These are phyloP conservation scores for Bombus impatiens DNA, from an alignment of 1,140 invertebrate genomes.

Conservation along the genomic window DNA sequence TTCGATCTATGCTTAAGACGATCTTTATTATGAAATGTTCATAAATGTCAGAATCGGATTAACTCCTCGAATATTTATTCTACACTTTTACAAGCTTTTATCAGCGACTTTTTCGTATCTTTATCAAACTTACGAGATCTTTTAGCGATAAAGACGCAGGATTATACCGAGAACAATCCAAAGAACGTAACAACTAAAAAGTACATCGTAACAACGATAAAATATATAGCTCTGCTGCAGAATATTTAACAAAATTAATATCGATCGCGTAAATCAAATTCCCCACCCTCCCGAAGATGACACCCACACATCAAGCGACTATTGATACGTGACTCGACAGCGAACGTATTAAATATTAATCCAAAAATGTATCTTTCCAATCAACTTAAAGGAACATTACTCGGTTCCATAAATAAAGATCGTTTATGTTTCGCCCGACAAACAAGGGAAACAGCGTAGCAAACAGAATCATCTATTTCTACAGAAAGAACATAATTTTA, in stretches of 20 bases:
- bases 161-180: too few species aligned
- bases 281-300: not conserved
- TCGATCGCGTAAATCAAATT: not conserved
- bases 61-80: too few species aligned
- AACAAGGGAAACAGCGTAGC: not conserved
- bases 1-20: too few species aligned
- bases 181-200: not conserved
- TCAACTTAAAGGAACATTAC: not conserved
- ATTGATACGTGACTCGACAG: not conserved
- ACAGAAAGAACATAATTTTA: conserved; percentile 35
- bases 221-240: not conserved
- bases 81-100: too few species aligned
- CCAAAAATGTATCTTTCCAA: not conserved
- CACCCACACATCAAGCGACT: not conserved
- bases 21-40: too few species aligned
- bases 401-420: not conserved
- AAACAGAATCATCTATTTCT: not conserved
- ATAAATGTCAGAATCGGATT: too few species aligned
- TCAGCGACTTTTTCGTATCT: too few species aligned
- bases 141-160: too few species aligned
- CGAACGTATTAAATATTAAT: not conserved
- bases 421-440: not conserved
- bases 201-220: not conserved
- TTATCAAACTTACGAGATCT: too few species aligned
- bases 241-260: not conserved